Evolutionary conservation across 2,888 invertebrate species (phyloP).

Genomic region (Mallateleia sp.): DNA sequence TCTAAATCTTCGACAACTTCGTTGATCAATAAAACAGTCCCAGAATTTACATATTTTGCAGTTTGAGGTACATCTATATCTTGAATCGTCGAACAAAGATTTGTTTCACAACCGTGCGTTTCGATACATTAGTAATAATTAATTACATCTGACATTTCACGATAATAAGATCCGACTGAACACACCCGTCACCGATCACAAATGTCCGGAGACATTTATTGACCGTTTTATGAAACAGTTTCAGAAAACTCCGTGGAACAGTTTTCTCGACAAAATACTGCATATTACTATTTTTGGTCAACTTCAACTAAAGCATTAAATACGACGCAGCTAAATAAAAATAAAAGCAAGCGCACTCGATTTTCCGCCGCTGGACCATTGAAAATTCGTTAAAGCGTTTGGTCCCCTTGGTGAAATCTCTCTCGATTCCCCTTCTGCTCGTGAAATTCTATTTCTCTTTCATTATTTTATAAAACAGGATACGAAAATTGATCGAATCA

Average conservation of each 20-base stretch:
- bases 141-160: conserved; percentile 32
- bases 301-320: not conserved
- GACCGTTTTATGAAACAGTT: conserved; percentile 4
- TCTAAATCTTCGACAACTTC: conserved; percentile 52
- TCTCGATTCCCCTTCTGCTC: conserved; percentile 33
- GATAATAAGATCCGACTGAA: not conserved
- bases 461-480: conserved; percentile 63
- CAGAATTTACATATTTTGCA: conserved; percentile 37
- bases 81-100: conserved; percentile 11
- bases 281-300: not conserved
- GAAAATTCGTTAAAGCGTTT: conserved; percentile 40
- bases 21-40: conserved; percentile 54
- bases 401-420: conserved; percentile 12
- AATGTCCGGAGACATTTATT: not conserved
- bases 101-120: not conserved
- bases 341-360: conserved; percentile 13
- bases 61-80: conserved; percentile 20
- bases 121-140: conserved; percentile 17
- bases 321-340: not conserved
- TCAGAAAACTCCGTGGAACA: not conserved
- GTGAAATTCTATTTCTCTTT: conserved; percentile 50
- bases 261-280: not conserved
- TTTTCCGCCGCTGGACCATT: conserved; percentile 17
- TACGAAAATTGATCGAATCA: conserved; percentile 66
- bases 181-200: not conserved